Conservation (phyloP, 2,797 vertebrate genomes). For the Malacoctenus gilli region DNA sequence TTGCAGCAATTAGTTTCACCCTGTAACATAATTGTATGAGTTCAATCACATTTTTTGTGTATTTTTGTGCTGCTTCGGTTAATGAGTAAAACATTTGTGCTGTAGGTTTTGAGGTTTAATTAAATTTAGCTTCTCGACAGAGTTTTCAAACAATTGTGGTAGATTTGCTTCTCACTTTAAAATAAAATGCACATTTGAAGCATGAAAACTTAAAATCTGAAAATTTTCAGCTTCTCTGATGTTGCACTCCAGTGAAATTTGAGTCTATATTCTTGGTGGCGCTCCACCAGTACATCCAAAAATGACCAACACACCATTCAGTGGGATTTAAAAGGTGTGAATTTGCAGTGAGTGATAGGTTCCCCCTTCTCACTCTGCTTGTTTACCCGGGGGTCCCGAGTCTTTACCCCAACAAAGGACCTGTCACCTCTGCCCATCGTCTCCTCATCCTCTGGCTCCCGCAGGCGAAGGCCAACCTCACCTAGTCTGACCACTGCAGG, state of each 20-base stretch:
- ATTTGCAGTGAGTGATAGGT: slow-evolving; percentile 12
- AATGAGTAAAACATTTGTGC: too few species aligned
- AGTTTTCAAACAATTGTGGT: too few species aligned
- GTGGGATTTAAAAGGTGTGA: neutral
- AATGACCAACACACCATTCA: neutral
- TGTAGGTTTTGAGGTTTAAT: too few species aligned
- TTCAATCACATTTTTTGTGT: too few species aligned
- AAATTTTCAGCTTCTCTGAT: too few species aligned
- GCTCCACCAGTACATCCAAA: neutral
- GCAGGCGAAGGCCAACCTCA: slow-evolving; percentile 20
- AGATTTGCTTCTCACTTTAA: neutral
- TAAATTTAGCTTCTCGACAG: too few species aligned
- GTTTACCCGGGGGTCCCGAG: slow-evolving; percentile 42
- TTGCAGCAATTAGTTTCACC: too few species aligned
- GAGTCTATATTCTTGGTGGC: neutral
- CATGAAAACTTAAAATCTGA: too few species aligned
- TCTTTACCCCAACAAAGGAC: slow-evolving; percentile 63
- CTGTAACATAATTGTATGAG: too few species aligned
- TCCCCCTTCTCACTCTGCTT: slow-evolving; percentile 12
- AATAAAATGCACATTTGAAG: neutral
- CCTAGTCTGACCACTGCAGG: slow-evolving; percentile 36
- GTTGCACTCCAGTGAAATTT: neutral
- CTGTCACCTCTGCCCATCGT: slow-evolving; percentile 59
- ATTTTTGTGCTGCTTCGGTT: too few species aligned
- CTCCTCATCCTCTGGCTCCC: slow-evolving; percentile 35